phyloP scores from a whole-genome alignment of 2,888 invertebrate species.

The Xylocampa areola region DNA sequence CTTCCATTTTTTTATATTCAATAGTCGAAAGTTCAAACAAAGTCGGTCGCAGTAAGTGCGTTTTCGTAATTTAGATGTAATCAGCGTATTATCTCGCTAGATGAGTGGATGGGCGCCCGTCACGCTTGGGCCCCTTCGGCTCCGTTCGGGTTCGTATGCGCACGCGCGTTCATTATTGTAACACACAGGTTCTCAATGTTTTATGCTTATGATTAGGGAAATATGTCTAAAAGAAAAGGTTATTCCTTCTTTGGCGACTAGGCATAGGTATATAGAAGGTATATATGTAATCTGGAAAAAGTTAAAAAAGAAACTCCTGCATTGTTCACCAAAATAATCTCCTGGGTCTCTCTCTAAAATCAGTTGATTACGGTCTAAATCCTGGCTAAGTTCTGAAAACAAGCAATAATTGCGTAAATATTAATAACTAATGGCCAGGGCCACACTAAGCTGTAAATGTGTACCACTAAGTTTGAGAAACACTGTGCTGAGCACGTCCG shows the following conservation, averaged over 20 bases:
- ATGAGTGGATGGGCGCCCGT: slow-evolving; percentile 62
- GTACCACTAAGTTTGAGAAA: slow-evolving; percentile 27
- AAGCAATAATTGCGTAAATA: too few species aligned
- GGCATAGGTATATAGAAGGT: too few species aligned
- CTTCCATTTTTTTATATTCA: slow-evolving; percentile 16
- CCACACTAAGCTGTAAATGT: too few species aligned
- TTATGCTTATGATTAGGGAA: slow-evolving; percentile 8
- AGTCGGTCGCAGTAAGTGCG: slow-evolving; percentile 36
- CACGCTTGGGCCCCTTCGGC: slow-evolving; percentile 60
- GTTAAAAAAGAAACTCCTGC: too few species aligned
- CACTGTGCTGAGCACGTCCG: slow-evolving; percentile 20
- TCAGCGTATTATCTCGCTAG: slow-evolving; percentile 64
- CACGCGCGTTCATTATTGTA: slow-evolving; percentile 58
- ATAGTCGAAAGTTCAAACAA: slow-evolving; percentile 17
- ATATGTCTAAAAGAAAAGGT: background rate
- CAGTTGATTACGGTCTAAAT: too few species aligned
- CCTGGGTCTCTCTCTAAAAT: too few species aligned
- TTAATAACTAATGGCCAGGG: too few species aligned
- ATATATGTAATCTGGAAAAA: too few species aligned
- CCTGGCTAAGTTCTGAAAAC: too few species aligned
- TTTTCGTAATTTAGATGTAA: slow-evolving; percentile 70
- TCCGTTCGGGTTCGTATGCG: slow-evolving; percentile 52
- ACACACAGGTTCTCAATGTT: slow-evolving; percentile 27
- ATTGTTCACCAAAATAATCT: too few species aligned
- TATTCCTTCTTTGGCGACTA: too few species aligned